Evolutionary conservation across 2,113 vertebrate species (phyloP).

Genomic region (Tautogolabrus adspersus): DNA sequence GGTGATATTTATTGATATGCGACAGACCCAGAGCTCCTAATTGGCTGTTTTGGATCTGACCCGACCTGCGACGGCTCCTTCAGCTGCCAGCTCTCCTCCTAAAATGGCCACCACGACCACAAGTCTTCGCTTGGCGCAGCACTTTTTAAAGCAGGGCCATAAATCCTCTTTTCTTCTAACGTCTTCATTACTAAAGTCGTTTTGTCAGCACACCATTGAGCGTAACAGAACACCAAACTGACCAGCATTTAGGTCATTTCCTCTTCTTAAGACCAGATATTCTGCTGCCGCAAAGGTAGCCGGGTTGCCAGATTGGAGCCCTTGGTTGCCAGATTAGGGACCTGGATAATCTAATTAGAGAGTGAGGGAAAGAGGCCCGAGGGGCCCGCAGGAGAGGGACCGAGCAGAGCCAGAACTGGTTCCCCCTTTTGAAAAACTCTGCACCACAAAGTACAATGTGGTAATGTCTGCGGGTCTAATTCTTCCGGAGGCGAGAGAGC

Average conservation of each 20-base stretch:
- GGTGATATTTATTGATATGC: slow-evolving; percentile 75
- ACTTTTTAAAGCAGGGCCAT: slow-evolving; percentile 66
- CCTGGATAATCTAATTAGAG: slow-evolving; percentile 86
- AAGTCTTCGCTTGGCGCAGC: slow-evolving; percentile 61
- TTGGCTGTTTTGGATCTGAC: slow-evolving; percentile 74
- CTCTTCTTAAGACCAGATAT: slow-evolving; percentile 80
- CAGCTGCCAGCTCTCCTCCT: slow-evolving; percentile 61
- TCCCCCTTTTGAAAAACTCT: slow-evolving; percentile 74
- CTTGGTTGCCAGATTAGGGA: slow-evolving; percentile 77
- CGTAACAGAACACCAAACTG: slow-evolving; percentile 82
- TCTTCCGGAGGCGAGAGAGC: slow-evolving; percentile 84
- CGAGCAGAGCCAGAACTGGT: slow-evolving; percentile 72
- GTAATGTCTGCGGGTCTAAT: slow-evolving; percentile 86
- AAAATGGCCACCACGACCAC: slow-evolving; percentile 72
- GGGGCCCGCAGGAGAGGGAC: slow-evolving; percentile 69
- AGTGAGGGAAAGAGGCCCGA: slow-evolving; percentile 77
- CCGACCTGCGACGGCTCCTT: slow-evolving; percentile 61
- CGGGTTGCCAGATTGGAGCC: slow-evolving; percentile 77
- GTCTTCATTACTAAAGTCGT: slow-evolving; percentile 77
- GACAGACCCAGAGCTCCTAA: slow-evolving; percentile 65
- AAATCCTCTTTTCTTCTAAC: slow-evolving; percentile 70
- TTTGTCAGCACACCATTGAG: slow-evolving; percentile 82
- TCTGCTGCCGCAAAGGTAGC: slow-evolving; percentile 77
- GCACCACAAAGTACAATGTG: slow-evolving; percentile 84
- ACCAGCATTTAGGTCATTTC: slow-evolving; percentile 86